Conservation (phyloP, 2,113 vertebrate genomes). For the Meriones unguiculatus region DNA sequence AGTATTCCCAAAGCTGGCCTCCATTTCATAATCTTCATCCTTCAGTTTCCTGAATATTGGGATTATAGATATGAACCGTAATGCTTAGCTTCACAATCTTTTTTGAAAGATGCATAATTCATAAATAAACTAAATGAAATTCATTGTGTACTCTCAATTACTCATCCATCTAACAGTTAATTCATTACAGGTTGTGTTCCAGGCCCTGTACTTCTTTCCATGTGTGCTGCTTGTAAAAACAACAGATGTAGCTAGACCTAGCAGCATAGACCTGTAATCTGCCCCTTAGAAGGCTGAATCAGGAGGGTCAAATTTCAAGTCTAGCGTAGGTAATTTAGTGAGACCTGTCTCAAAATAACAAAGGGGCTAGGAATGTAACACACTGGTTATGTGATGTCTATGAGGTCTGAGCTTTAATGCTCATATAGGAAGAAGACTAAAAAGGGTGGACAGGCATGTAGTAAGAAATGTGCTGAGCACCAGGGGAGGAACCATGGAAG, state of each 20-base stretch:
- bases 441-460: background rate
- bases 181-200: background rate
- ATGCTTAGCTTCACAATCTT: background rate
- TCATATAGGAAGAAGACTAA: background rate
- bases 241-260: background rate
- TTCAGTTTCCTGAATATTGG: background rate
- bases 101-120: background rate
- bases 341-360: background rate
- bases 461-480: background rate
- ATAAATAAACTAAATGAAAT: background rate
- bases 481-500: background rate
- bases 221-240: background rate
- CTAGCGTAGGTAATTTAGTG: background rate
- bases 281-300: background rate
- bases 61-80: background rate
- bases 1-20: background rate
- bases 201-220: background rate
- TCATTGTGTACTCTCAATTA: background rate
- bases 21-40: background rate
- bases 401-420: background rate
- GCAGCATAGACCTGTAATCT: background rate
- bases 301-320: background rate
- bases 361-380: background rate
- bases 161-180: background rate
- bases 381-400: background rate